These are phyloP conservation scores for Macrophya alboannulata DNA, from an alignment of 2,888 invertebrate species.

Conservation along the genomic window DNA sequence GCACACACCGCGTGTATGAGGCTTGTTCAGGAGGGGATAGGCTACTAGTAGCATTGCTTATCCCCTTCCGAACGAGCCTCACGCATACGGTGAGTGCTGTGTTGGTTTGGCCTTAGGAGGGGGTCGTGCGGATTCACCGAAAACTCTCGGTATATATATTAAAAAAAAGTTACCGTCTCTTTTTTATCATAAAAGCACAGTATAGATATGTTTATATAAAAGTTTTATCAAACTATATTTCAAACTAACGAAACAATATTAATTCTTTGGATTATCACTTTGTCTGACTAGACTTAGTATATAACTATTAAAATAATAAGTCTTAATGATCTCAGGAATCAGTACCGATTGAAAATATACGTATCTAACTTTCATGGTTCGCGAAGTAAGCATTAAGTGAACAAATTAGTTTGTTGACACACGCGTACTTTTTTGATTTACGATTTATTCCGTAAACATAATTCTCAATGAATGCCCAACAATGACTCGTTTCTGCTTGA, in stretches of 20 bases:
- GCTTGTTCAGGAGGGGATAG: too few species aligned
- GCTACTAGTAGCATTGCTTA: too few species aligned
- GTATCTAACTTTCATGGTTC: too few species aligned
- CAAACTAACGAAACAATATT: neutral
- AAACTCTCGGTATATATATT: too few species aligned
- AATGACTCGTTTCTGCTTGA: neutral
- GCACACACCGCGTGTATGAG: too few species aligned
- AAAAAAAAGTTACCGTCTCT: neutral
- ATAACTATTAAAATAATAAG: neutral
- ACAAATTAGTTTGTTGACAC: neutral
- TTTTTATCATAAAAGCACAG: neutral
- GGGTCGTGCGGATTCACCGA: too few species aligned
- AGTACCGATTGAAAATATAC: neutral
- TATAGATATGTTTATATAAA: neutral
- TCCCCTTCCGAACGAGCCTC: too few species aligned
- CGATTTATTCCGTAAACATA: neutral
- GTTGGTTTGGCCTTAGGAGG: too few species aligned
- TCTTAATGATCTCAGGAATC: constrained; percentile 2
- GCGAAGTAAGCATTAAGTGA: neutral
- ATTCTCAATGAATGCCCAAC: neutral
- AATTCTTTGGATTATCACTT: neutral
- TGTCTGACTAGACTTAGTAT: neutral
- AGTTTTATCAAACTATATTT: constrained; percentile 9
- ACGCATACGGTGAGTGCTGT: too few species aligned
- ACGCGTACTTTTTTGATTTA: neutral